These are phyloP conservation scores for Ginglymostoma cirratum DNA, from an alignment of 2,113 vertebrate genomes.

Conservation along the genomic window DNA sequence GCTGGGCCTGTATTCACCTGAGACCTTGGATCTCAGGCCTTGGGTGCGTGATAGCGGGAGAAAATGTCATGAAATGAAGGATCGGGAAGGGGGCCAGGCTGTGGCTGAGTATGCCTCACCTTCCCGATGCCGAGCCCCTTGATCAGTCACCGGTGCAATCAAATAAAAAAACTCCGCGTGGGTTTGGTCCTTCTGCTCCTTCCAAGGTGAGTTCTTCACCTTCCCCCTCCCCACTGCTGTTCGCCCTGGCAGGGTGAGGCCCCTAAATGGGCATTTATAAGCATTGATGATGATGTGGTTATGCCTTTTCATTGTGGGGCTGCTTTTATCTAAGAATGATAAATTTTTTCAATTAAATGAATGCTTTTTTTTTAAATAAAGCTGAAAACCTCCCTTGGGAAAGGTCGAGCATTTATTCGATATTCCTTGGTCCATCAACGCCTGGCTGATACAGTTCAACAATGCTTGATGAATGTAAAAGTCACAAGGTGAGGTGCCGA, in stretches of 20 bases:
- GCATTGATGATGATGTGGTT: background rate
- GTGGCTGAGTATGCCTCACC: no score
- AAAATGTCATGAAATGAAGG: no score
- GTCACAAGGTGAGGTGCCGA: slow-evolving; percentile 71
- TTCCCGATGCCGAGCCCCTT: no score
- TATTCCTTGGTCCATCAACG: slow-evolving; percentile 90
- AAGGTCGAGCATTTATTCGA: slow-evolving; percentile 85
- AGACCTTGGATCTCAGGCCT: background rate
- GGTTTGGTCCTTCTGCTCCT: no score
- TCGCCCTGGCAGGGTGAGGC: no score
- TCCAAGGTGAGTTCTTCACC: no score
- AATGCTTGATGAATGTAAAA: slow-evolving; percentile 86
- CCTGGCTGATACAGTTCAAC: slow-evolving; percentile 88
- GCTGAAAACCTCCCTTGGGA: slow-evolving; percentile 90
- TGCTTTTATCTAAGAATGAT: background rate
- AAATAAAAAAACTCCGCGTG: no score
- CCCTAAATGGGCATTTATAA: background rate
- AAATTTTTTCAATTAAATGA: background rate
- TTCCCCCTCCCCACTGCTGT: no score
- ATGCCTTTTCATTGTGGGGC: background rate
- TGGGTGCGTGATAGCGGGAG: background rate
- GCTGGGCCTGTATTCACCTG: background rate
- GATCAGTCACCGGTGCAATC: no score
- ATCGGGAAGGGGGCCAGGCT: no score
- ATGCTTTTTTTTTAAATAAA: slow-evolving; percentile 47